A percentile compares a stretch with the other conserved stretches of the same genome.
Evolutionary conservation across 2,888 invertebrate genomes (phyloP).

Genomic region (Empis stercorea): DNA sequence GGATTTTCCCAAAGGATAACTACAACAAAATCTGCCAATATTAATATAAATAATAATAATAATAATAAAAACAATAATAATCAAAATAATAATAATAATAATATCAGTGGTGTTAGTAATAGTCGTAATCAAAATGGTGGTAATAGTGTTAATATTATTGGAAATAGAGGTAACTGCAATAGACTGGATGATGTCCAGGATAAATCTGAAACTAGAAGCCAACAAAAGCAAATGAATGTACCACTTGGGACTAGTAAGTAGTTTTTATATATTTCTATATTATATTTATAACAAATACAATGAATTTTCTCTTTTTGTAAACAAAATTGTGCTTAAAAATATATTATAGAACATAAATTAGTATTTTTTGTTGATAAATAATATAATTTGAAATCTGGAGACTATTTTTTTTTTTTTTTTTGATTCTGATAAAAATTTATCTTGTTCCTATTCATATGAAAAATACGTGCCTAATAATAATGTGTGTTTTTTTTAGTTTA

Average conservation of each 20-base stretch:
- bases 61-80: slow-evolving; percentile 14
- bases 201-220: slow-evolving; percentile 20
- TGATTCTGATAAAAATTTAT: no score
- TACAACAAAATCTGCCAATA: slow-evolving; percentile 13
- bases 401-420: not conserved
- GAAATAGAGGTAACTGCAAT: slow-evolving; percentile 8
- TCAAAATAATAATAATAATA: slow-evolving; percentile 19
- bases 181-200: slow-evolving; percentile 25
- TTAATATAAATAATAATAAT: slow-evolving; percentile 13
- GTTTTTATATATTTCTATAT: slow-evolving; percentile 10
- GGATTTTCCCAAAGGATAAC: slow-evolving; percentile 8
- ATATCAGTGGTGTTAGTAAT: slow-evolving; percentile 7
- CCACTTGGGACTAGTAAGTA: slow-evolving; percentile 37
- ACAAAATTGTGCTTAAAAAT: not conserved
- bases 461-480: no score
- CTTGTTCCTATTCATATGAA: no score
- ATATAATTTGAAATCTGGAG: not conserved
- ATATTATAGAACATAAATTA: not conserved
- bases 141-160: slow-evolving; percentile 1
- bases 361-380: no score
- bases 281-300: not conserved
- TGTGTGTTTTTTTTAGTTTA: no score
- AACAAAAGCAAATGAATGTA: slow-evolving; percentile 29
- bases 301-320: no score
- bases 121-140: not conserved